Percentiles rank a stretch among this genome's conserved stretches.
Evolutionary conservation across 1,140 invertebrate genomes (phyloP).

Genomic region (Drosophila teissieri): DNA sequence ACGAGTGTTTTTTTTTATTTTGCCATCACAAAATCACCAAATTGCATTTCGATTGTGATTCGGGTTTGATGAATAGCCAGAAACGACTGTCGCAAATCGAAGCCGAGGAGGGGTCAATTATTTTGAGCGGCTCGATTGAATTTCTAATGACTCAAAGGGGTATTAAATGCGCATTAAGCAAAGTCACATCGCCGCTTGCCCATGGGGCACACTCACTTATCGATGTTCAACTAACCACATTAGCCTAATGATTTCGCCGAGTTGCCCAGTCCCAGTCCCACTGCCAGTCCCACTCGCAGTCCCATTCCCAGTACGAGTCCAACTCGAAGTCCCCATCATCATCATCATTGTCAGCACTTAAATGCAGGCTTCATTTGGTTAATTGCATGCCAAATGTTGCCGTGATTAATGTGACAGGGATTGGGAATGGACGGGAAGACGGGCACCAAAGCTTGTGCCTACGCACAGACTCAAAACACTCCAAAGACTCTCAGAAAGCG

Average conservation of each 20-base stretch:
- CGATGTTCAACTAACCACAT: slow-evolving; percentile 71
- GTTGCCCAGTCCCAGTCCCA: slow-evolving; percentile 34
- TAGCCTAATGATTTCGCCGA: slow-evolving; percentile 78
- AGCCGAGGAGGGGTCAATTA: slow-evolving; percentile 23
- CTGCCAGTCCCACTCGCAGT: slow-evolving; percentile 13
- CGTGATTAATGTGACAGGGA: slow-evolving; percentile 75
- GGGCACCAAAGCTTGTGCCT: neutral
- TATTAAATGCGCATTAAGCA: slow-evolving; percentile 73
- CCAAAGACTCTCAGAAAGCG: slow-evolving; percentile 15
- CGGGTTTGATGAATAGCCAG: slow-evolving; percentile 57
- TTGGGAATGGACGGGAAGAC: slow-evolving; percentile 49
- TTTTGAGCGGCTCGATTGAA: slow-evolving; percentile 57
- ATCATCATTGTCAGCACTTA: slow-evolving; percentile 73
- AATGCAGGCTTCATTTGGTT: slow-evolving; percentile 81
- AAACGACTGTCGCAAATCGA: slow-evolving; percentile 39
- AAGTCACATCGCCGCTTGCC: slow-evolving; percentile 45
- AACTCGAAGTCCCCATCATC: slow-evolving; percentile 44
- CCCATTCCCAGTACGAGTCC: slow-evolving; percentile 25
- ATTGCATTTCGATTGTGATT: slow-evolving; percentile 72
- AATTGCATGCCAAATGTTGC: slow-evolving; percentile 78
- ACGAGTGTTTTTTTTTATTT: slow-evolving; percentile 40
- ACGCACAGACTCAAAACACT: slow-evolving; percentile 23
- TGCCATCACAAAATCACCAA: slow-evolving; percentile 61
- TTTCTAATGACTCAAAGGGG: slow-evolving; percentile 58
- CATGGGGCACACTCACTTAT: slow-evolving; percentile 68